Conservation (phyloP, 2,888 invertebrate genomes). For the Sericinus montela region DNA sequence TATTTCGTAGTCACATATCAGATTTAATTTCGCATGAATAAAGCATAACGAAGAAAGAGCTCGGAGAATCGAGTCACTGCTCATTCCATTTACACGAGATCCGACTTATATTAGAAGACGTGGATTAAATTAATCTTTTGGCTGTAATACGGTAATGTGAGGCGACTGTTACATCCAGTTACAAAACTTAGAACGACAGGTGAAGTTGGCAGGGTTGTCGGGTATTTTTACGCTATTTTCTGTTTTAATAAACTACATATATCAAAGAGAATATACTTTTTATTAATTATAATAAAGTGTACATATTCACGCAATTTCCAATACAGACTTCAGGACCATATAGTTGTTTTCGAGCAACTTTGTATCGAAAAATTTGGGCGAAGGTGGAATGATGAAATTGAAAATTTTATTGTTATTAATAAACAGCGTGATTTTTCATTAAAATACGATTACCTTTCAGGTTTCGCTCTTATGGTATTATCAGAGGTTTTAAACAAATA, state of each 20-base stretch:
- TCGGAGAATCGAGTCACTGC: neutral
- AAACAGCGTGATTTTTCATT: too few species aligned
- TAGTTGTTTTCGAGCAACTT: too few species aligned
- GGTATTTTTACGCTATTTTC: neutral
- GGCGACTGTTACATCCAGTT: conserved; percentile 13
- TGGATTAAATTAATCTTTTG: conserved; percentile 19
- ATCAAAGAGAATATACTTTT: too few species aligned
- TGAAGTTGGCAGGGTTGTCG: neutral
- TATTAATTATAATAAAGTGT: too few species aligned
- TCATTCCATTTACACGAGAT: conserved; percentile 6
- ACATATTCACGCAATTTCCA: too few species aligned
- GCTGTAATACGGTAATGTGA: conserved; percentile 13
- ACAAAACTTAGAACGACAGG: conserved; percentile 19
- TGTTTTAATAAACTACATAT: neutral
- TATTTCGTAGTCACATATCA: neutral
- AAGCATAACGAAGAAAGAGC: conserved; percentile 8
- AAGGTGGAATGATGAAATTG: too few species aligned
- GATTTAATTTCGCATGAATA: conserved; percentile 13
- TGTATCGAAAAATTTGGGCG: too few species aligned
- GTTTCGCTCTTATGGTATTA: too few species aligned
- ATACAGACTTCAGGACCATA: too few species aligned
- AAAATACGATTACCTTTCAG: too few species aligned
- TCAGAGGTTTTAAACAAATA: too few species aligned
- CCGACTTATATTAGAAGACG: conserved; percentile 11
- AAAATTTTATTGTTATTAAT: too few species aligned